Conservation (phyloP, 2,888 invertebrate genomes). For the Cantharis flavilabris region DNA sequence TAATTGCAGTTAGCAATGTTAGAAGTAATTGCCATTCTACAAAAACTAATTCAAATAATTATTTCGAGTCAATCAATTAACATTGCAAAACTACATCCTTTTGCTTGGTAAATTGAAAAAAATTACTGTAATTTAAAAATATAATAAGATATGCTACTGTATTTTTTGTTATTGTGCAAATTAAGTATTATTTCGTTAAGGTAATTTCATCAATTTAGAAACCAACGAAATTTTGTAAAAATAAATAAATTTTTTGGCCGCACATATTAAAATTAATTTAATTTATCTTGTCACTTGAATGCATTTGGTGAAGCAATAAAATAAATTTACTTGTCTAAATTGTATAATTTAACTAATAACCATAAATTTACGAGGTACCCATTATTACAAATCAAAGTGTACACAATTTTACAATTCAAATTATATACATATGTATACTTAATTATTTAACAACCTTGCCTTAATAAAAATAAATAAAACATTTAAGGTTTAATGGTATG, state of each 20-base stretch:
- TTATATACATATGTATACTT: neutral
- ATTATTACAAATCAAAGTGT: neutral
- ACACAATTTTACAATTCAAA: neutral
- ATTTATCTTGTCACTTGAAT: neutral
- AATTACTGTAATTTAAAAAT: neutral
- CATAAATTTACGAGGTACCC: neutral
- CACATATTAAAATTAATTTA: neutral
- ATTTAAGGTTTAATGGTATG: slow-evolving; percentile 1
- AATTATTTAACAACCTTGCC: neutral
- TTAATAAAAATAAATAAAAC: slow-evolving; percentile 2
- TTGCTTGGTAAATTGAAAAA: neutral
- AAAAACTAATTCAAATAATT: neutral
- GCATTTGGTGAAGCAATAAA: neutral
- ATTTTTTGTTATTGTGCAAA: neutral
- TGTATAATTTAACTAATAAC: neutral
- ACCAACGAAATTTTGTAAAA: neutral
- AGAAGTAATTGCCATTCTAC: neutral
- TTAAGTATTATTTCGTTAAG: neutral
- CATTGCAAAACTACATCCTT: neutral
- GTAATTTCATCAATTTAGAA: neutral
- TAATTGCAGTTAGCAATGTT: neutral
- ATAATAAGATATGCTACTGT: neutral
- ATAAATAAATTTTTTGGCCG: neutral
- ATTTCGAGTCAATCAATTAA: neutral
- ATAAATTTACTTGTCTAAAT: neutral